phyloP scores from a whole-genome alignment of 1,140 invertebrate species.

The Scaptomyza montana region DNA sequence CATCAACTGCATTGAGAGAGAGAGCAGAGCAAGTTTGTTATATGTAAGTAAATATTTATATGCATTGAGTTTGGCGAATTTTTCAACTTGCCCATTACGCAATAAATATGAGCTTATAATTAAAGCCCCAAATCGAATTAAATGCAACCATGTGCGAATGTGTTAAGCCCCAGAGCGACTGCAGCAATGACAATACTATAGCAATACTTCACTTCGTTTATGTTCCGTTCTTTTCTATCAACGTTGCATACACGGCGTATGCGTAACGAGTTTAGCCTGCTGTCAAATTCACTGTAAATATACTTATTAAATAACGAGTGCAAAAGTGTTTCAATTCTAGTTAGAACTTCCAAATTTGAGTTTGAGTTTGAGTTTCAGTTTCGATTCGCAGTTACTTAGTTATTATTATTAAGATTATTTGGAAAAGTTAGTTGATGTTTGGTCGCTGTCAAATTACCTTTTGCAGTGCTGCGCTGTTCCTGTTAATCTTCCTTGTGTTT shows the following conservation, averaged over 20 bases:
- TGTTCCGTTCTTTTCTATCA: background rate
- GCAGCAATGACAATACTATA: background rate
- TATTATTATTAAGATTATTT: slow-evolving; percentile 10
- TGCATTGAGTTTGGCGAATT: too few relatives aligned
- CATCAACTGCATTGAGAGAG: too few relatives aligned
- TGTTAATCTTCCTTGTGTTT: slow-evolving; percentile 6
- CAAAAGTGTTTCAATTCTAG: background rate
- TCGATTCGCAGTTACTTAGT: slow-evolving; percentile 17
- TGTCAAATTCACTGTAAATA: too few relatives aligned
- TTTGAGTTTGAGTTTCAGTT: slow-evolving; percentile 28
- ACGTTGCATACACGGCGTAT: slow-evolving; percentile 25
- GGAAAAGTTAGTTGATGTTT: slow-evolving; percentile 5
- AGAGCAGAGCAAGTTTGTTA: too few relatives aligned
- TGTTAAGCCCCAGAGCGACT: slow-evolving; percentile 17
- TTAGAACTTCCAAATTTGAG: background rate
- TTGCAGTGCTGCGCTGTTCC: slow-evolving; percentile 15
- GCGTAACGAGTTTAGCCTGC: background rate
- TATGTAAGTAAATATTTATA: background rate
- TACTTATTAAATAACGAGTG: too few relatives aligned
- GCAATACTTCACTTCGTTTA: background rate
- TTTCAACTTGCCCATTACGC: background rate
- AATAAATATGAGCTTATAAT: slow-evolving; percentile 4
- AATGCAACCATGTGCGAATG: slow-evolving; percentile 65
- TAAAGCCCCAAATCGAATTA: slow-evolving; percentile 61
- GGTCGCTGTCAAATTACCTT: slow-evolving; percentile 52